Evolutionary conservation across 2,888 invertebrate species (phyloP).

Genomic region (Idaea aversata): DNA sequence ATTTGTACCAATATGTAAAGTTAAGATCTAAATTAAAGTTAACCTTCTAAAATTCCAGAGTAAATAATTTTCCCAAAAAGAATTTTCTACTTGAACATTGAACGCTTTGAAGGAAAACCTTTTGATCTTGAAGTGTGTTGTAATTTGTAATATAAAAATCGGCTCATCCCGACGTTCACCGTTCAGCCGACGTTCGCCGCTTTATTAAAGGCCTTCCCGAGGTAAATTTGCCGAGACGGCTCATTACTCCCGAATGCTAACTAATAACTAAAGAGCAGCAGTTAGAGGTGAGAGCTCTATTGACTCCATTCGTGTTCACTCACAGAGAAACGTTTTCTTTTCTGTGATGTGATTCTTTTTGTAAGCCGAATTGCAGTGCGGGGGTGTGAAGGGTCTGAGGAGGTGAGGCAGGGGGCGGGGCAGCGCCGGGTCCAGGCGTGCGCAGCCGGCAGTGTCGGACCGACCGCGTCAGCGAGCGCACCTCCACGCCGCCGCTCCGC

Average conservation of each 20-base stretch:
- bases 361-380: slow-evolving; percentile 65
- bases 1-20: neutral
- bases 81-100: slow-evolving; percentile 52
- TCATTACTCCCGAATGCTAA: slow-evolving; percentile 61
- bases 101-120: slow-evolving; percentile 42
- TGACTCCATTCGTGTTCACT: slow-evolving; percentile 66
- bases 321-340: slow-evolving; percentile 69
- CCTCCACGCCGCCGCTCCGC: slow-evolving; percentile 32
- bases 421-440: slow-evolving; percentile 71
- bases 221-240: slow-evolving; percentile 55
- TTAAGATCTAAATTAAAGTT: slow-evolving; percentile 11
- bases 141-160: slow-evolving; percentile 40
- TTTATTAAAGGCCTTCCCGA: slow-evolving; percentile 37
- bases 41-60: slow-evolving; percentile 6
- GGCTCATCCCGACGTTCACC: slow-evolving; percentile 26
- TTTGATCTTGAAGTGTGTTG: slow-evolving; percentile 64
- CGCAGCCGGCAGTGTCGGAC: slow-evolving; percentile 70
- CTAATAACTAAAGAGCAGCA: slow-evolving; percentile 62
- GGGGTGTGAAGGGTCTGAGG: slow-evolving; percentile 30
- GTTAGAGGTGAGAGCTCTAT: slow-evolving; percentile 61
- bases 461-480: slow-evolving; percentile 46
- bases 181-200: slow-evolving; percentile 10
- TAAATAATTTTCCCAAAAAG: slow-evolving; percentile 31
- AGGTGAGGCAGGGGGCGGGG: slow-evolving; percentile 44
- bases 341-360: slow-evolving; percentile 66